A percentile compares a stretch with the other conserved stretches of the same genome.
Conservation (phyloP, 1,140 invertebrate species). For the Lucilia cuprina region DNA sequence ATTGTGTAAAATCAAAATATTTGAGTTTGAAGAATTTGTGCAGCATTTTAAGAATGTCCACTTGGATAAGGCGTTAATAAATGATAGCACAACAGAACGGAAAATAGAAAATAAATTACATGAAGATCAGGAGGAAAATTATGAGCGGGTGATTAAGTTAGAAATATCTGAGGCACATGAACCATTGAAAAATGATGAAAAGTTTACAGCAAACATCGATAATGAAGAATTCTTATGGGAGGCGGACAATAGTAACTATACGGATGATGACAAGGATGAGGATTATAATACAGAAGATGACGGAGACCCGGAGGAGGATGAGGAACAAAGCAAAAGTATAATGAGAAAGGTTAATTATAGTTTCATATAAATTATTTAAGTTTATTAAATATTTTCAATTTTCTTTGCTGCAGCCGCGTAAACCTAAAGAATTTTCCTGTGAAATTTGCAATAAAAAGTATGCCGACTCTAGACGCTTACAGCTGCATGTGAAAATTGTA, state of each 20-base stretch:
- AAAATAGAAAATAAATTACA: not conserved
- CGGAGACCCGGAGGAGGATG: not conserved
- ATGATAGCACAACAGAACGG: conserved; percentile 16
- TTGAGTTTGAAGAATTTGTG: conserved; percentile 53
- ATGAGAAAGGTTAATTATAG: not conserved
- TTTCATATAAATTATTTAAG: not conserved
- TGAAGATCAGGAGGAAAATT: not conserved
- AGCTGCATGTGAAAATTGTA: conserved; percentile 48
- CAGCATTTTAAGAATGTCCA: conserved; percentile 55
- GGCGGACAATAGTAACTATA: not conserved
- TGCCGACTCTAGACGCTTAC: conserved; percentile 49
- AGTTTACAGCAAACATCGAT: not conserved
- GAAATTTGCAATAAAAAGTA: conserved; percentile 48
- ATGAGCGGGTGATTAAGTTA: not conserved
- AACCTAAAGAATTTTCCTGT: conserved; percentile 47
- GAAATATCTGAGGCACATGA: not conserved
- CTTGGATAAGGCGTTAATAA: conserved; percentile 41
- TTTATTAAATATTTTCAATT: not conserved
- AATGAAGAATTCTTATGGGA: not conserved
- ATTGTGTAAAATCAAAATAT: conserved; percentile 55
- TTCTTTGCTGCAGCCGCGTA: not conserved
- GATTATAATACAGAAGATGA: not conserved
- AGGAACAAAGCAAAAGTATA: not conserved
- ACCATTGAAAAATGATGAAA: not conserved
- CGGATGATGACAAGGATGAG: not conserved